phyloP scores from a whole-genome alignment of 2,888 invertebrate genomes.

The Drosophila falleni region DNA sequence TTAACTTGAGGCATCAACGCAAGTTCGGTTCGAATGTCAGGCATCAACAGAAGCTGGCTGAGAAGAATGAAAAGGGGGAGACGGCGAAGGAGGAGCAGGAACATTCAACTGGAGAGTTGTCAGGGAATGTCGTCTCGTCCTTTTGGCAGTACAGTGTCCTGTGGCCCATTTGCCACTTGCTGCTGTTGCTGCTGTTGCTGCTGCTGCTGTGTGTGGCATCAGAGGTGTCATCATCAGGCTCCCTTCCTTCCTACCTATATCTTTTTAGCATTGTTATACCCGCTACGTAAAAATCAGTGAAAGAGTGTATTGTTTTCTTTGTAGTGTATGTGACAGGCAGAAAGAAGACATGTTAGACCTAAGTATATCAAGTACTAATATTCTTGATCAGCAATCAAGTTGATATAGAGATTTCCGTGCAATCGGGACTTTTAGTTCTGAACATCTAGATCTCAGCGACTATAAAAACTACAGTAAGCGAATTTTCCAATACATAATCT shows the following conservation, averaged over 20 bases:
- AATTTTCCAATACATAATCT: no score
- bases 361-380: no score
- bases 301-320: background rate
- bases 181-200: background rate
- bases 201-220: slow-evolving; percentile 53
- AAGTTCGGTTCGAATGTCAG: slow-evolving; percentile 74
- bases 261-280: slow-evolving; percentile 38
- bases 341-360: background rate
- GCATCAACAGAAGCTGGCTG: slow-evolving; percentile 49
- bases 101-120: slow-evolving; percentile 73
- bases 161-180: slow-evolving; percentile 75
- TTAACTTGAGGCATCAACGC: slow-evolving; percentile 74
- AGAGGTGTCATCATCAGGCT: slow-evolving; percentile 72
- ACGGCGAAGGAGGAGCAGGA: slow-evolving; percentile 9
- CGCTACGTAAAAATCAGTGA: background rate
- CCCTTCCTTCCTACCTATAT: background rate
- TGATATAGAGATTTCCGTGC: no score
- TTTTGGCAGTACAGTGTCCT: slow-evolving; percentile 48
- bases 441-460: no score
- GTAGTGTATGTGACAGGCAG: background rate
- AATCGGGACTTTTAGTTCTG: no score
- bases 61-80: slow-evolving; percentile 9
- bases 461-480: no score
- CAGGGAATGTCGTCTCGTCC: slow-evolving; percentile 64
- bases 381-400: no score